Base-by-base conservation (phyloP, 2,888 invertebrate species). In the Cecidostiba fungosa region DNA sequence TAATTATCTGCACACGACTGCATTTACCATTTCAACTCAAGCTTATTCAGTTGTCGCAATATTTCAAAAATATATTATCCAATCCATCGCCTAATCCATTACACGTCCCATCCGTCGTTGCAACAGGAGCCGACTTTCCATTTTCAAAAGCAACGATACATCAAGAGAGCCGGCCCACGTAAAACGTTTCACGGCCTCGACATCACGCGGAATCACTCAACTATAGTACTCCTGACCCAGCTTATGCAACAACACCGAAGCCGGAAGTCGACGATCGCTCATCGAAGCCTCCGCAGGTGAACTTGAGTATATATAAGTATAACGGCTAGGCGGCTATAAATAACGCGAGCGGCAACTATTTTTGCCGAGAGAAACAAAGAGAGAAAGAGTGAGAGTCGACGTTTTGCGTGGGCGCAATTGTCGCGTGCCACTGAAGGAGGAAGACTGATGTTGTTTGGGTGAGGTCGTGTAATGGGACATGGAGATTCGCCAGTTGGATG, bases 331-430 rank as follows among this genome's bases (percentile, higher is more conserved):
- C 23, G 32, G 86, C 83, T 88, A 89, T 88, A 88, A 89, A 88
- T 89, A 89, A 89, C 86, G 84, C 87, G 66, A 26, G 82, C 82
- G 87, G 80, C 85, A 84, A 88, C 88, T 90, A 89, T 89, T 90
- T 89, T 90, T 89, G 89, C 87, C 87, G 77, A 66, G 66, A 66
- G 73, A 32, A n/a, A 23, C 39, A 43, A 23, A 39, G 39, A 43
- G 39, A 23, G 74, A 72, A 72, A 81, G 47, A 54, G 12, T 26
- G 77, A n/a, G 29, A 50, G 79, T 29, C 32, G 62, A 39, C 50
- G 26, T 54, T 36, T 70, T 62, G 80, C 62, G 82, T 50, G 43
- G 62, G 83, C 80, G 74, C 85, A 74, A 39, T 73, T 78, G 39
- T 72, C 50, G 70, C 39, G 72, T 72, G 76, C 59, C 74, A 73